Percentiles rank a stretch among this genome's conserved stretches.
These are phyloP conservation scores for Morpho achilles DNA, from an alignment of 2,888 invertebrate genomes.

Conservation along the genomic window DNA sequence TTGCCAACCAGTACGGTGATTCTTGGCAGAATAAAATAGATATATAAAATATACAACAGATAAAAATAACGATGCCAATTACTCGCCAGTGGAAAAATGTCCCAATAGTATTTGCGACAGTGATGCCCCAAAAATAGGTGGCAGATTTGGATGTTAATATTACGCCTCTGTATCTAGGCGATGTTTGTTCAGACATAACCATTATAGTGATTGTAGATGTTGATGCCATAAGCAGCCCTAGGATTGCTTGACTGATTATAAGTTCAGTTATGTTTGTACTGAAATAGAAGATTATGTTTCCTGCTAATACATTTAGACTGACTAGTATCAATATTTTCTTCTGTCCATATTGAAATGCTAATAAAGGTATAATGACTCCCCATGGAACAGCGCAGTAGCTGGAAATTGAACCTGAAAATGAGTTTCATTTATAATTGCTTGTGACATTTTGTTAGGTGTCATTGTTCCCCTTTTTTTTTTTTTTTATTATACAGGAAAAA, in stretches of 20 bases:
- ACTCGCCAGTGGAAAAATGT: conserved; percentile 30
- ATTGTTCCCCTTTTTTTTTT: too few relatives aligned
- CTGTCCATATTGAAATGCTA: conserved; percentile 6
- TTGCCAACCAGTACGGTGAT: conserved; percentile 30
- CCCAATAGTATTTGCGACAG: conserved; percentile 28
- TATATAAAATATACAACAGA: conserved; percentile 21
- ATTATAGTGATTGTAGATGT: conserved; percentile 17
- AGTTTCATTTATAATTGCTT: background rate
- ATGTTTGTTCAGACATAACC: conserved; percentile 25
- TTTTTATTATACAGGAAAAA: too few relatives aligned
- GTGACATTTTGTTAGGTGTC: background rate
- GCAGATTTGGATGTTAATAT: conserved; percentile 27
- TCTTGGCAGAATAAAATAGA: conserved; percentile 21
- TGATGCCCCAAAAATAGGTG: conserved; percentile 26
- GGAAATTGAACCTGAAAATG: conserved; percentile 3
- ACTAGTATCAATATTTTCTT: conserved; percentile 6
- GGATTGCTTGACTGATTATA: conserved; percentile 13
- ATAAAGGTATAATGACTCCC: conserved; percentile 1
- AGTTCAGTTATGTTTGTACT: conserved; percentile 9
- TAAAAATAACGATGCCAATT: conserved; percentile 20
- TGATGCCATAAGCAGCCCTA: conserved; percentile 16
- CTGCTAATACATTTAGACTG: conserved; percentile 3
- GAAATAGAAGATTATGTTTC: conserved; percentile 10
- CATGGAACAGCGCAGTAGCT: conserved; percentile 1
- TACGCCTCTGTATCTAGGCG: conserved; percentile 25